These are phyloP conservation scores for Liodrosophila aerea DNA, from an alignment of 2,888 invertebrate genomes.

Conservation along the genomic window DNA sequence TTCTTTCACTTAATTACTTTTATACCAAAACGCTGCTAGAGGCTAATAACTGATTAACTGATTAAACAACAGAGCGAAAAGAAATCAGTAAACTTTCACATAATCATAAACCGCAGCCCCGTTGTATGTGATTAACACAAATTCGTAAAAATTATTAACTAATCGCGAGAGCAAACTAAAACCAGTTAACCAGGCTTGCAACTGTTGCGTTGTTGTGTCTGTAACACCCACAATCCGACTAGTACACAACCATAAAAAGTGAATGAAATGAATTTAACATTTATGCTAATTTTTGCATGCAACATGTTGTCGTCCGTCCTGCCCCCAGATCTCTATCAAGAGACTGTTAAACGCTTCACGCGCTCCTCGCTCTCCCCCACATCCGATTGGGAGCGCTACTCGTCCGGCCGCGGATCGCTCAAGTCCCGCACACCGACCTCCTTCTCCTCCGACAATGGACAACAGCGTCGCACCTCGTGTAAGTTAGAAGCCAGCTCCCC, in stretches of 20 bases:
- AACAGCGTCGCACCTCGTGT: conserved; percentile 72
- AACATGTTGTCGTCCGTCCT: conserved; percentile 18
- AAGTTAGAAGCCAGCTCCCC: too few relatives aligned
- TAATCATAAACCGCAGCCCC: conserved; percentile 36
- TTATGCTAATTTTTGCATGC: conserved; percentile 51
- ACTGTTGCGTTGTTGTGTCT: conserved; percentile 18
- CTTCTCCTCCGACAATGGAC: conserved; percentile 64
- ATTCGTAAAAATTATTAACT: conserved; percentile 71
- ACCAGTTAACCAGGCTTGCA: conserved; percentile 16
- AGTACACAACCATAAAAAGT: conserved; percentile 15
- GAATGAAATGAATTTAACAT: conserved; percentile 39
- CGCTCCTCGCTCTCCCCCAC: conserved; percentile 80
- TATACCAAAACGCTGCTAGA: conserved; percentile 30
- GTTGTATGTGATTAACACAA: conserved; percentile 65
- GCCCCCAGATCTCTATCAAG: conserved; percentile 78
- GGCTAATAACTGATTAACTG: conserved; percentile 65
- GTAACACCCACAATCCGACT: conserved; percentile 52
- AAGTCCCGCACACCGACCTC: conserved; percentile 62
- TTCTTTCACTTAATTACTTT: conserved; percentile 27
- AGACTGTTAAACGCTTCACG: conserved; percentile 80
- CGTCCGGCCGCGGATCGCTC: conserved; percentile 71
- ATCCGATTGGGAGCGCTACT: conserved; percentile 77
- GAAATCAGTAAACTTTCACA: conserved; percentile 51
- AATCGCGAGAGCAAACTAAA: conserved; percentile 34
- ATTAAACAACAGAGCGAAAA: conserved; percentile 52